Conservation (phyloP, 2,888 invertebrate genomes). For the Drosophila pullipes region DNA sequence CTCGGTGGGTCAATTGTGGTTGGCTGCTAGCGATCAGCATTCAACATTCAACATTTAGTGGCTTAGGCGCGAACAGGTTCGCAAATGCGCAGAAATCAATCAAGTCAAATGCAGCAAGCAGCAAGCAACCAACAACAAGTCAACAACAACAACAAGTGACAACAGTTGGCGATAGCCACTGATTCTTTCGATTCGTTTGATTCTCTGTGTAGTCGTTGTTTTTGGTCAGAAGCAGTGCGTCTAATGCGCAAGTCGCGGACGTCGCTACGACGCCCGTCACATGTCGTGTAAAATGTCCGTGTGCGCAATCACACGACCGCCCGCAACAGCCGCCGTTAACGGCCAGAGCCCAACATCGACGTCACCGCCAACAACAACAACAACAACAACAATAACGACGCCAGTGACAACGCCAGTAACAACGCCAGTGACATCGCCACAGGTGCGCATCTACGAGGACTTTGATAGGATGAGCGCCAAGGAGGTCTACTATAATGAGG, state of each 20-base stretch:
- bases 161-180: conserved; percentile 2
- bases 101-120: conserved; percentile 27
- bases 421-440: conserved; percentile 57
- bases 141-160: conserved; percentile 13
- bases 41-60: conserved; percentile 1
- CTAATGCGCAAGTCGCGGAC: conserved; percentile 47
- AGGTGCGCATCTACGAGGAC: conserved; percentile 85
- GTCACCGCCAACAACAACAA: conserved; percentile 8
- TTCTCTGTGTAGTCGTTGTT: conserved; percentile 5
- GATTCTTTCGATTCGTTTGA: conserved; percentile 3
- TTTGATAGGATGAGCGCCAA: conserved; percentile 86
- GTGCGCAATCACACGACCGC: conserved; percentile 79
- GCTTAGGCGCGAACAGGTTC: conserved; percentile 61
- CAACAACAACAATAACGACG: conserved; percentile 8
- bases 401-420: conserved; percentile 4
- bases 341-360: conserved; percentile 7
- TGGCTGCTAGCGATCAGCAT: neutral
- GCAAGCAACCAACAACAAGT: conserved; percentile 15
- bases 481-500: conserved; percentile 85
- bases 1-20: conserved; percentile 32
- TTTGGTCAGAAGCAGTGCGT: conserved; percentile 27
- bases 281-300: conserved; percentile 84
- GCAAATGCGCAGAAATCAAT: conserved; percentile 58
- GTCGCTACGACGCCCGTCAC: conserved; percentile 31
- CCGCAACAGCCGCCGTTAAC: conserved; percentile 42